phyloP scores from a whole-genome alignment of 2,797 vertebrate genomes.

The Galago senegalensis region DNA sequence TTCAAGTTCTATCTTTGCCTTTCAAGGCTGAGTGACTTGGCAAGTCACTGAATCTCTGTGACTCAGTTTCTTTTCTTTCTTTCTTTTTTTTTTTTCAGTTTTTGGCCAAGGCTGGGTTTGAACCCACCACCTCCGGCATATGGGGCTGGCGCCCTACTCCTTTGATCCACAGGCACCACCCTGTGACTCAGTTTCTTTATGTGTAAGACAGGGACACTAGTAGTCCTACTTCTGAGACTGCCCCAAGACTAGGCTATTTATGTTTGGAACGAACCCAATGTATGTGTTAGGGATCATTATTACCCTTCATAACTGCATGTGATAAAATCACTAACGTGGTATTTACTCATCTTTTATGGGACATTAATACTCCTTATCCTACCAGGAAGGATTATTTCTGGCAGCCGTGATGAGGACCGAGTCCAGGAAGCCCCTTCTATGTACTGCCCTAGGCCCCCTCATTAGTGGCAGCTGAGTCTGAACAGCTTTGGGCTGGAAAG shows the following conservation, averaged over 20 bases:
- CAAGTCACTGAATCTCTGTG: neutral
- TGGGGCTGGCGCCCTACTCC: too few species aligned
- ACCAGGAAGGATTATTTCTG: neutral
- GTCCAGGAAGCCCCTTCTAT: too few species aligned
- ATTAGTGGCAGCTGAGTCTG: neutral
- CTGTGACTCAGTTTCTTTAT: neutral
- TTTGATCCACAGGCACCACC: too few species aligned
- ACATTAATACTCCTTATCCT: neutral
- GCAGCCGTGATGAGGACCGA: too few species aligned
- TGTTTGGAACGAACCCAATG: neutral
- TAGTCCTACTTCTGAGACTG: neutral
- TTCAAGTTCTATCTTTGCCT: neutral
- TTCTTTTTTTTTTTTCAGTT: too few species aligned
- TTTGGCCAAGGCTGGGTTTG: too few species aligned
- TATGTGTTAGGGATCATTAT: neutral
- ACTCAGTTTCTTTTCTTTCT: neutral
- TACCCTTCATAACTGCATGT: neutral
- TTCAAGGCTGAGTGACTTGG: neutral
- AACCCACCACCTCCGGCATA: too few species aligned
- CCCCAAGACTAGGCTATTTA: neutral
- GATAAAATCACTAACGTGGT: neutral
- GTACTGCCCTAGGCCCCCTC: neutral
- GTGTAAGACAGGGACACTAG: neutral
- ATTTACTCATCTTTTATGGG: conserved; percentile 13
- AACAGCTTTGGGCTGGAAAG: neutral